A percentile compares a stretch with the other conserved stretches of the same genome.
These are phyloP conservation scores for Dendrolimus punctatus DNA, from an alignment of 1,140 invertebrate genomes.

Conservation along the genomic window DNA sequence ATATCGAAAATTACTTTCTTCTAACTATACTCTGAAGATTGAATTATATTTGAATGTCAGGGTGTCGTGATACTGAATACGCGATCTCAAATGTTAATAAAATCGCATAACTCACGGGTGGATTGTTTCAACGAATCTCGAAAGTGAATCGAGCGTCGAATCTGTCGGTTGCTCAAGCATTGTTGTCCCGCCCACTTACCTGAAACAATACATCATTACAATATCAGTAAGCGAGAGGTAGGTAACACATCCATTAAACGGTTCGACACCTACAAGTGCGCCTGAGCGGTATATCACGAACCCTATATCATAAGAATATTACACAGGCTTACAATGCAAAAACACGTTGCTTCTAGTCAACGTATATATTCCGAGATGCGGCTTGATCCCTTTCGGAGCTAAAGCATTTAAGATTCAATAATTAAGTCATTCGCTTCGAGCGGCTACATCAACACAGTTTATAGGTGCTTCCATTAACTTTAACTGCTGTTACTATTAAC, in stretches of 20 bases:
- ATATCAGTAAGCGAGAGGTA: slow-evolving; percentile 46
- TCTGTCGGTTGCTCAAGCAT: slow-evolving; percentile 37
- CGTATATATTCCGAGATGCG: not conserved
- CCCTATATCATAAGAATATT: too few species aligned
- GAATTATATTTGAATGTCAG: too few species aligned
- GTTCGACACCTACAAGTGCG: slow-evolving; percentile 23
- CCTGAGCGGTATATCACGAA: not conserved
- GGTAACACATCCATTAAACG: slow-evolving; percentile 28
- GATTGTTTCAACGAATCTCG: slow-evolving; percentile 40
- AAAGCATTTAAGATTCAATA: slow-evolving; percentile 17
- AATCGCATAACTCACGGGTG: slow-evolving; percentile 33
- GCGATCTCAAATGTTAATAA: too few species aligned
- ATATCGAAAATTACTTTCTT: slow-evolving; percentile 15
- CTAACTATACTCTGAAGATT: too few species aligned
- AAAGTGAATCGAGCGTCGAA: slow-evolving; percentile 47
- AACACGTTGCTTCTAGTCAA: not conserved
- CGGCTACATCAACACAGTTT: slow-evolving; percentile 27
- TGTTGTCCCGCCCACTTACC: slow-evolving; percentile 51
- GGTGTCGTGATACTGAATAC: too few species aligned
- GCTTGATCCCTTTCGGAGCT: not conserved
- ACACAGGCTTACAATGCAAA: too few species aligned
- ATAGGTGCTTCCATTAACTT: slow-evolving; percentile 31
- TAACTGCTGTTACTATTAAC: slow-evolving; percentile 43
- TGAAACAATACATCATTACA: slow-evolving; percentile 69
- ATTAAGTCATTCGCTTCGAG: slow-evolving; percentile 35